Percentiles rank a stretch among this genome's conserved stretches.
Conservation (phyloP, 1,140 invertebrate genomes). For the Lethrus apterus region DNA sequence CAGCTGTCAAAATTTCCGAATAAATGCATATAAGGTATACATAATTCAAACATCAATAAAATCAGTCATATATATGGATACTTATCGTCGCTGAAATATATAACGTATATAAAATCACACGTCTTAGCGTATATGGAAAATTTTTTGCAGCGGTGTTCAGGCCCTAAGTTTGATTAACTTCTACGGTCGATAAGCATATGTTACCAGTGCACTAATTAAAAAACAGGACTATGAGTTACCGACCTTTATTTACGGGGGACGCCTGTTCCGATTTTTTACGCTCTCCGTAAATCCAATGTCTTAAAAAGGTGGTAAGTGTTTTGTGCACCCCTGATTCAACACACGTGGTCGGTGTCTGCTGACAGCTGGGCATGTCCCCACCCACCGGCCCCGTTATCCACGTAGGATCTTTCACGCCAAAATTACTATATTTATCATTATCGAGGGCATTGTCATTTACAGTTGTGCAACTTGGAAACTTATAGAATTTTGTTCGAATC, state of each 20-base stretch:
- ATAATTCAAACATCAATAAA: too few species aligned
- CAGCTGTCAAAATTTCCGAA: too few species aligned
- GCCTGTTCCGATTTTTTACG: not conserved
- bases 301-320: not conserved
- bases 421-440: constrained; percentile 15
- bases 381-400: constrained; percentile 21
- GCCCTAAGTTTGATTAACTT: constrained; percentile 2
- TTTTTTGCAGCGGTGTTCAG: constrained; percentile 1
- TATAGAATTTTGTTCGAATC: too few species aligned
- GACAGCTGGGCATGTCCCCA: constrained; percentile 25
- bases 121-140: constrained; percentile 8
- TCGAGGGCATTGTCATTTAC: too few species aligned
- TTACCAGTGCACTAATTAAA: constrained; percentile 7
- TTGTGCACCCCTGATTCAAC: constrained; percentile 8
- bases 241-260: not conserved
- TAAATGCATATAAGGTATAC: too few species aligned
- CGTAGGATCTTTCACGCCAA: constrained; percentile 8
- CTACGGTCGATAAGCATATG: constrained; percentile 11
- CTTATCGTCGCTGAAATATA: too few species aligned
- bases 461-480: too few species aligned
- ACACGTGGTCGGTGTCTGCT: constrained; percentile 27
- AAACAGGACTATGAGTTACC: constrained; percentile 6
- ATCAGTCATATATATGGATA: too few species aligned
- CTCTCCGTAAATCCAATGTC: not conserved
- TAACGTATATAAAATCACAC: too few species aligned